Conservation (phyloP, 1,140 invertebrate species). For the Coelopa frigida region DNA sequence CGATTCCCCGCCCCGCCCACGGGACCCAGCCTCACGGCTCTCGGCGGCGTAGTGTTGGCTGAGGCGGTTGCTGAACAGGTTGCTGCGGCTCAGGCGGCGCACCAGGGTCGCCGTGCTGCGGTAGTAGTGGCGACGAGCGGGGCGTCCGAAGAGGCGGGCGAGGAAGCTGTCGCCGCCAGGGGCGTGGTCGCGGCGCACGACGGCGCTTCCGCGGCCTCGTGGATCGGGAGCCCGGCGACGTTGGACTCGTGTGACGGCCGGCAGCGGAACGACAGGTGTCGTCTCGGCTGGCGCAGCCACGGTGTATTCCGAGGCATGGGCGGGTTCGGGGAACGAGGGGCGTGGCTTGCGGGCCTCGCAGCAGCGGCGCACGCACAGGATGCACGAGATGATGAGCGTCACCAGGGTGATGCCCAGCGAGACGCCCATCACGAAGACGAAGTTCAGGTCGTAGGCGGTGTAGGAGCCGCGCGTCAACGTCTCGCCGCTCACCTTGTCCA, state of each 20-base stretch:
- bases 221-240: constrained; percentile 18
- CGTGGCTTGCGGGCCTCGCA: constrained; percentile 17
- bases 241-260: constrained; percentile 16
- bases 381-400: constrained; percentile 35
- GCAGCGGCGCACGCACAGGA: constrained; percentile 30
- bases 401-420: constrained; percentile 35
- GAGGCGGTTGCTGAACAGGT: constrained; percentile 29
- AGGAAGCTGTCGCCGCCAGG: constrained; percentile 30
- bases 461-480: constrained; percentile 18
- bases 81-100: constrained; percentile 36
- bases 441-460: constrained; percentile 31
- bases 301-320: constrained; percentile 9
- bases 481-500: too few species aligned
- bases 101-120: constrained; percentile 36
- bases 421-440: constrained; percentile 31
- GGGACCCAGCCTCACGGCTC: background rate
- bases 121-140: constrained; percentile 36
- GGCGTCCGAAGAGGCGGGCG: constrained; percentile 33
- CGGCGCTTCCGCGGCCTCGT: constrained; percentile 20
- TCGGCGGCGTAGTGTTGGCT: constrained; percentile 14
- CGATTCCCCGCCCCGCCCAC: background rate
- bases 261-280: constrained; percentile 3
- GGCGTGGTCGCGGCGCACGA: constrained; percentile 19
- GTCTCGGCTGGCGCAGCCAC: constrained; percentile 13
- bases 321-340: background rate